phyloP scores from a whole-genome alignment of 2,888 invertebrate species.

The Acheta domesticus region DNA sequence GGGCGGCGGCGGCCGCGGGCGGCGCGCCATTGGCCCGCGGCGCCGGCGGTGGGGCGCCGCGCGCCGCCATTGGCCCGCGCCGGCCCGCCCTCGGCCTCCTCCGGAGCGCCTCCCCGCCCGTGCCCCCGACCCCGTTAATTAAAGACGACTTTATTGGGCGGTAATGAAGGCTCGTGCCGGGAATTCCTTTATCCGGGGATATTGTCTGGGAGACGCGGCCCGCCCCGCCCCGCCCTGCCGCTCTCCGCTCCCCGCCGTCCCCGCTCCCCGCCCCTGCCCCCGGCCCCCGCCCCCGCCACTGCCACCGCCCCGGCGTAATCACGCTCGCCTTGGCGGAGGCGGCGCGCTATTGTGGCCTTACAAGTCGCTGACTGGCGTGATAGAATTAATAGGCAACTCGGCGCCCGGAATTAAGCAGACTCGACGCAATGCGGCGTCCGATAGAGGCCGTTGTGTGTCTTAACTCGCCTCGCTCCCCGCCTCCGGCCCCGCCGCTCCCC shows the following conservation, averaged over 20 bases:
- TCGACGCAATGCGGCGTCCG: too few relatives aligned
- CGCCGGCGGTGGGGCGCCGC: neutral
- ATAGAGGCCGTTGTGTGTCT: too few relatives aligned
- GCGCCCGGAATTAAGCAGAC: too few relatives aligned
- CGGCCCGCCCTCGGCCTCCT: neutral
- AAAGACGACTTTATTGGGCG: slow-evolving; percentile 18
- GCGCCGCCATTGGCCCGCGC: neutral
- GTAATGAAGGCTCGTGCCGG: neutral
- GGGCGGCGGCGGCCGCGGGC: too few relatives aligned
- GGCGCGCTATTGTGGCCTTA: neutral
- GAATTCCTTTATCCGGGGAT: neutral
- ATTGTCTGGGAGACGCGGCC: neutral
- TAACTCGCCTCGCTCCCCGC: too few relatives aligned
- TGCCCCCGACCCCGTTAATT: neutral
- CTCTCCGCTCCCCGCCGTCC: too few relatives aligned
- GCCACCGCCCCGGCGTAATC: neutral
- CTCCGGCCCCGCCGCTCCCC: too few relatives aligned
- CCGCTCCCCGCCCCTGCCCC: too few relatives aligned
- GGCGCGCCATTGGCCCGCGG: too few relatives aligned
- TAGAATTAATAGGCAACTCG: too few relatives aligned
- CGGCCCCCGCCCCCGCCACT: neutral
- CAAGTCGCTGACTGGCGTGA: neutral
- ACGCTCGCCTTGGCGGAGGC: neutral
- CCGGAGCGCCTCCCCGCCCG: neutral
- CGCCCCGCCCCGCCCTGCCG: too few relatives aligned